Evolutionary conservation across 2,797 vertebrate species (phyloP).

Genomic region (Xiphophorus birchmanni): DNA sequence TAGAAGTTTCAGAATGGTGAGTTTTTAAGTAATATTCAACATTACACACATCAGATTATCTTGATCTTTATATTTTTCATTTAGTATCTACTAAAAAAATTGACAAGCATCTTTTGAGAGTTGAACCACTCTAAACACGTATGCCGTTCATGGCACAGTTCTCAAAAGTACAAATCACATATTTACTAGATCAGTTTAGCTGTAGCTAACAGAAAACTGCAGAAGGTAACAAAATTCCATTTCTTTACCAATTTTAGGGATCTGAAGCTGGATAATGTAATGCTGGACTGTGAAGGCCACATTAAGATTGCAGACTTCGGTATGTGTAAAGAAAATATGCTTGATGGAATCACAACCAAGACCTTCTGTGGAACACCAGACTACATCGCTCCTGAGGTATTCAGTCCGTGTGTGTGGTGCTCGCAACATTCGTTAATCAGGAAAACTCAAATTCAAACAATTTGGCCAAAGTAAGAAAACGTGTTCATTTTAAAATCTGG

Average conservation of each 20-base stretch:
- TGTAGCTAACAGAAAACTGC: not conserved
- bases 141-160: not conserved
- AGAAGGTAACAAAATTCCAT: not conserved
- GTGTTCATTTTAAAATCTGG: not conserved
- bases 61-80: not conserved
- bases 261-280: slow-evolving; percentile 97
- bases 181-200: not conserved
- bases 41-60: not conserved
- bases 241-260: slow-evolving; percentile 78
- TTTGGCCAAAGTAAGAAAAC: not conserved
- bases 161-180: not conserved
- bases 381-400: slow-evolving; percentile 96
- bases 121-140: not conserved
- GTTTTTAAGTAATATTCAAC: not conserved
- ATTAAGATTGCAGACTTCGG: slow-evolving; percentile 98
- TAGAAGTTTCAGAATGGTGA: not conserved
- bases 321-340: slow-evolving; percentile 98
- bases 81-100: not conserved
- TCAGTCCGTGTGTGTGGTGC: not conserved
- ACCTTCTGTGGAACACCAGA: slow-evolving; percentile 99
- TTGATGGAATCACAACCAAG: slow-evolving; percentile 92
- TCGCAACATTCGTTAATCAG: not conserved
- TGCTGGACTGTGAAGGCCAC: slow-evolving; percentile 97
- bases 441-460: not conserved
- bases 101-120: not conserved